phyloP scores from a whole-genome alignment of 2,113 vertebrate species.

The Oncorhynchus clarkii region DNA sequence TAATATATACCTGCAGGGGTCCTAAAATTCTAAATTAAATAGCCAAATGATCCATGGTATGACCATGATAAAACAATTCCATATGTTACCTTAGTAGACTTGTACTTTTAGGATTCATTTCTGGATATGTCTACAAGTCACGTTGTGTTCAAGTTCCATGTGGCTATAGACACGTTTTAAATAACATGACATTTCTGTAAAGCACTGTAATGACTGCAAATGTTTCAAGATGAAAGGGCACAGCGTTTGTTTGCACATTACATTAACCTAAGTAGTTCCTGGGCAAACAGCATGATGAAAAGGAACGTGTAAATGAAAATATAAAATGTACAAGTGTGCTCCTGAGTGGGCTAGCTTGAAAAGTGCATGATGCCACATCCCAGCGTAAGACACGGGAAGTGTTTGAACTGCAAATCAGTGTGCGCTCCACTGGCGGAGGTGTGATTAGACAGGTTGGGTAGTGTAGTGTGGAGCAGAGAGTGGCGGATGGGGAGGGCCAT shows the following conservation, averaged over 20 bases:
- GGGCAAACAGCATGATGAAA: neutral
- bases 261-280: neutral
- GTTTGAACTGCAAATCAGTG: neutral
- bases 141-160: neutral
- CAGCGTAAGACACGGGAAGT: neutral
- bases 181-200: neutral
- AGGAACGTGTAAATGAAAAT: neutral
- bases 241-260: neutral
- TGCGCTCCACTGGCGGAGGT: neutral
- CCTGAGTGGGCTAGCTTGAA: neutral
- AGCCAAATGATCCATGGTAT: no score
- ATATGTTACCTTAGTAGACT: no score
- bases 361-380: neutral
- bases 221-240: neutral
- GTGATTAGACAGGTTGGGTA: neutral
- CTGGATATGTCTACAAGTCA: neutral
- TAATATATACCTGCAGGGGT: no score
- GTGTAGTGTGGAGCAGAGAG: neutral
- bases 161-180: neutral
- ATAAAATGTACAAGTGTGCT: neutral
- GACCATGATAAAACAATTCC: no score
- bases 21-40: no score
- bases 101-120: no score
- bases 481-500: slow-evolving; percentile 42
- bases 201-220: neutral